Evolutionary conservation across 2,113 vertebrate species (phyloP).

Genomic region (Lophochroa leadbeateri): DNA sequence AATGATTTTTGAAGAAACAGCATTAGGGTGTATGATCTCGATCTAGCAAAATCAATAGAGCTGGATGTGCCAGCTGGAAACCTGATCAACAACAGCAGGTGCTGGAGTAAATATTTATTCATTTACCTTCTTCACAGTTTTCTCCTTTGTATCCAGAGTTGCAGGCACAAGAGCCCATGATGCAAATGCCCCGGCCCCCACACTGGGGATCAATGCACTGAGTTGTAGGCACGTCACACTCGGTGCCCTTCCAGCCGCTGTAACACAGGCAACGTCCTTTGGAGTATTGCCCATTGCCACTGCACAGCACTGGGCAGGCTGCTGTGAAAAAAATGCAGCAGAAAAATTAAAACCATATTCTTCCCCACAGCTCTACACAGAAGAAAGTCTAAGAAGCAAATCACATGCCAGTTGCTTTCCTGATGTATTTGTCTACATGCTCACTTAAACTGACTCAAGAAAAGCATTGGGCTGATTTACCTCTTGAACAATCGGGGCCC

Average conservation of each 20-base stretch:
- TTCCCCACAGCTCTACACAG: background rate
- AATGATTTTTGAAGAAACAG: background rate
- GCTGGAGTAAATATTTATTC: conserved; percentile 9
- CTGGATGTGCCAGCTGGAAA: background rate
- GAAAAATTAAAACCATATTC: background rate
- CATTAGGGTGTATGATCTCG: background rate
- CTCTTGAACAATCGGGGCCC: conserved; percentile 95
- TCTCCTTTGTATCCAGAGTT: conserved; percentile 93
- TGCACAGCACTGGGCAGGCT: conserved; percentile 94
- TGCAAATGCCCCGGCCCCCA: conserved; percentile 90
- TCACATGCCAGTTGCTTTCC: background rate
- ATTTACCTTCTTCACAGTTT: conserved; percentile 93
- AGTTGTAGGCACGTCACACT: conserved; percentile 89
- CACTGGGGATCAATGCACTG: conserved; percentile 94
- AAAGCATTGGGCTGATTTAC: conserved; percentile 72
- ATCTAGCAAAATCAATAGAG: background rate
- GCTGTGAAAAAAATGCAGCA: conserved; percentile 78
- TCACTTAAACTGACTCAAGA: background rate
- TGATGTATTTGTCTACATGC: background rate
- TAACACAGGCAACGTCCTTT: conserved; percentile 96
- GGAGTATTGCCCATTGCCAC: conserved; percentile 95
- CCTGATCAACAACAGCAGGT: background rate
- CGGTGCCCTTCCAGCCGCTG: conserved; percentile 97
- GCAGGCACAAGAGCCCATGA: conserved; percentile 92
- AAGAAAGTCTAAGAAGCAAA: background rate